Evolutionary conservation across 2,888 invertebrate species (phyloP), one percentile per base, ranked within the genome.

Genomic region (Syrphus vitripennis): DNA sequence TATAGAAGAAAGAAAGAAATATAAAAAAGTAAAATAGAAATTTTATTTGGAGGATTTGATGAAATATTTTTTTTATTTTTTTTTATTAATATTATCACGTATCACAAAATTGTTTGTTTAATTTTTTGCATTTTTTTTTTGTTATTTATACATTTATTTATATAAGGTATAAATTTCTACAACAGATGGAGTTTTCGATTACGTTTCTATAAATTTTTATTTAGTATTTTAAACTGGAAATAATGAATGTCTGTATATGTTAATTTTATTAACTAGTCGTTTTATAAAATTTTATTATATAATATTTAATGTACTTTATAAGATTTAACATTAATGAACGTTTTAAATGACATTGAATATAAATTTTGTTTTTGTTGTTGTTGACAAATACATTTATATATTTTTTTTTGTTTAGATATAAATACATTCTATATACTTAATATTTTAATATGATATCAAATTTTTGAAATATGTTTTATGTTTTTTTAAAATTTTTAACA

Each of bases 61-160:
- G 48, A 19, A 50, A 14, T 40, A n/a, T 42, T 65, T 57, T 65
- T 55, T 29, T 76, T 67, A 21, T 50, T 63, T 16, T 63, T 70
- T 14, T 45, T 67, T 42, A 53, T 71, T 45, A 65, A 80, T 84
- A 70, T 75, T 83, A 80, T 84, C 61, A 81, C 72, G 72, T 86
- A 86, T 84, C 84, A 81, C 84, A 84, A 84, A 77, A 77, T 83
- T 69, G 50, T 79, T 37, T 69, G 57, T 37, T 31, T n/a, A n/a
- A n/a, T n/a, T n/a, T n/a, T 48, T 31, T 45, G 31, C 48, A 48
- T 45, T 26, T 26, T 40, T 6, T 14, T 48, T 21, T 67, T 6
- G 4, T 9, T 57, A 26, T 37, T 19, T 45, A 45, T 29, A 65
- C 29, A 45, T 45, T 63, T 63, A 42, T 61, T 24, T 2, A 21